phyloP scores from a whole-genome alignment of 1,140 invertebrate genomes.

The Monomorium pharaonis region DNA sequence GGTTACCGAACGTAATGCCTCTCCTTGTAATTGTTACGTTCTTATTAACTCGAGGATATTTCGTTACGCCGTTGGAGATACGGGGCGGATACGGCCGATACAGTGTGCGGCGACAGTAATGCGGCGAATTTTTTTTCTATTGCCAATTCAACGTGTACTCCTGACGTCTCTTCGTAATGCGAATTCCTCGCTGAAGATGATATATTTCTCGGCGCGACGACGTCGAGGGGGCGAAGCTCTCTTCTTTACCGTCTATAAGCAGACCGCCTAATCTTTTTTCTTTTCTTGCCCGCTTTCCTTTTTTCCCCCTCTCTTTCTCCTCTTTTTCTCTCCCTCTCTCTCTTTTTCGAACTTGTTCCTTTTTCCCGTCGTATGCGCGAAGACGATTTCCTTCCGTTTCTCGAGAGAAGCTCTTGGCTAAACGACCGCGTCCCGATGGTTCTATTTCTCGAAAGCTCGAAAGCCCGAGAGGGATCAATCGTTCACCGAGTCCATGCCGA shows the following conservation, averaged over 20 bases:
- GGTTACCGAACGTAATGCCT: background rate
- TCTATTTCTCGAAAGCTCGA: slow-evolving; percentile 47
- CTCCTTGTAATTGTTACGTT: background rate
- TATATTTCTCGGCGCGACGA: slow-evolving; percentile 1
- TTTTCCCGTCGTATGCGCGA: slow-evolving; percentile 1
- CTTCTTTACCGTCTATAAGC: background rate
- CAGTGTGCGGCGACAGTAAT: background rate
- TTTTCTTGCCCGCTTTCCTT: background rate
- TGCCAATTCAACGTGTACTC: background rate
- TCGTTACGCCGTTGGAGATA: too few relatives aligned
- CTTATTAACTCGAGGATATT: background rate
- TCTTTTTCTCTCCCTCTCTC: too few relatives aligned
- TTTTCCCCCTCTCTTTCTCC: background rate
- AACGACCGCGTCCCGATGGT: slow-evolving; percentile 45
- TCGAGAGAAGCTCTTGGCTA: slow-evolving; percentile 38
- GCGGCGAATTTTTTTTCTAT: background rate
- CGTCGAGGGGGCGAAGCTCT: slow-evolving; percentile 4
- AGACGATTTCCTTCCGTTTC: slow-evolving; percentile 52
- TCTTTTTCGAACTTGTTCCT: background rate
- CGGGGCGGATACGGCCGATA: background rate
- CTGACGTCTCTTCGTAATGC: background rate
- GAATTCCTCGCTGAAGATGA: background rate
- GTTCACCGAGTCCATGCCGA: background rate
- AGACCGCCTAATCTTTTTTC: background rate
- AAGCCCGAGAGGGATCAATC: slow-evolving; percentile 47